Evolutionary conservation across 2,888 invertebrate genomes (phyloP), one percentile per base, ranked within the genome.

Genomic region (Cosmia pyralina): DNA sequence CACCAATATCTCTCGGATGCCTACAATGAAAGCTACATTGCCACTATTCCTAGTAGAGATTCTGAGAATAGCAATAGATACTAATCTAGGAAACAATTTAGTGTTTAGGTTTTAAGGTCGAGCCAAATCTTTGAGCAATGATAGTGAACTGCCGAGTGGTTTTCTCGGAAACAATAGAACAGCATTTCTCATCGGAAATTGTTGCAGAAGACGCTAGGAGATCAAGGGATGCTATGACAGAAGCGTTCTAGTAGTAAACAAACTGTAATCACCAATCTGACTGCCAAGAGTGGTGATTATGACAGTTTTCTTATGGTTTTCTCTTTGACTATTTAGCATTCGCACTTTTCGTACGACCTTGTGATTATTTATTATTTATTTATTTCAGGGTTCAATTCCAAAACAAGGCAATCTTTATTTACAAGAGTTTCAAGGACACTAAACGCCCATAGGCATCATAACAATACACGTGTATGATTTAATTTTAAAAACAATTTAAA

Each of bases 11-110:
- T 50, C 75, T 59, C 13, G 52, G 48, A 76, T 77, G 59, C 55
- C 57, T 81, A 66, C 69, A 76, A 83, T 79, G 85, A 83, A 81
- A 85, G 82, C 76, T 74, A 55, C 75, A 85, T 77, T 65, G 22
- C 34, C 52, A 55, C 60, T 64, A 66, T 38, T 70, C 46, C 52
- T 34, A 50, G 68, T 48, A 57, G 41, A 82, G 38, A 66, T 85
- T 85, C 82, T 58, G 34, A 80, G 85, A 83, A 85, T 55, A 69
- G 41, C 63, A 19, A 34, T 28, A 68, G 63, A 68, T 75, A 62
- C 48, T 44, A 68, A 74, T 81, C 63, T 69, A 73, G 66, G 34
- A 41, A 59, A 72, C 55, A 28, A 69, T 76, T 50, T 57, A 69
- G 28, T 58, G 17, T 55, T 67, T 28, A 38, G 34, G 41, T 79